Evolutionary conservation across 1,140 invertebrate genomes (phyloP), one percentile per base, ranked within the genome.

Genomic region (Charaxes varanes): DNA sequence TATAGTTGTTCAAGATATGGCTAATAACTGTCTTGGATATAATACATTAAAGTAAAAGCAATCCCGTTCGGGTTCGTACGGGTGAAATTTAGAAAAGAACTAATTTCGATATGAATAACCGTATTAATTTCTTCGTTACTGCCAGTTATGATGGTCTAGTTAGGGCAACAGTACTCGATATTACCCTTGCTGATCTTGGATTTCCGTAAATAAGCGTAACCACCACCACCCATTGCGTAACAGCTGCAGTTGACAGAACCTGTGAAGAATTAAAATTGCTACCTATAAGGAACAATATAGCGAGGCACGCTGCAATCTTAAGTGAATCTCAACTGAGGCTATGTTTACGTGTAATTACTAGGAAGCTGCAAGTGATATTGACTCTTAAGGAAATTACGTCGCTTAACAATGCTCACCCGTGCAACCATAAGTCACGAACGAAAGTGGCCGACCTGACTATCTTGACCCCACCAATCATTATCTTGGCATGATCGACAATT

Each of bases 281-380:
- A 28, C 11, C 12, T 22, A 15, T 17, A 16, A 26, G n/a, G 31
- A 45, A 23, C 42, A 16, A 38, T 34, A 17, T 15, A 41, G 14
- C 22, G 7, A 15, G 15, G 10, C 23, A 16, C 36, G n/a, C 14
- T 26, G 23, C 15, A 35, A 34, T 41, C 32, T 47, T 26, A 47
- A 38, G 41, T 45, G 38, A 44, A 45, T 37, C 34, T 47, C 31
- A 11, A 15, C 37, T 10, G 32, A 7, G 23, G 40, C 23, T 33
- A 41, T 41, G 33, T 31, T 46, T 46, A 46, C 23, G 27, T 23
- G 43, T 46, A 40, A 46, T 46, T 46, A 60, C 52, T 50, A 53
- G 49, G 53, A 66, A 64, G 54, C 41, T 27, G 50, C 28, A 34
- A 41, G 45, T 58, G 66, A n/a, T n/a, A 70, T 67, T 62, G 60